Evolutionary conservation across 1,140 invertebrate genomes (phyloP).

Genomic region (Habropoda laboriosa): DNA sequence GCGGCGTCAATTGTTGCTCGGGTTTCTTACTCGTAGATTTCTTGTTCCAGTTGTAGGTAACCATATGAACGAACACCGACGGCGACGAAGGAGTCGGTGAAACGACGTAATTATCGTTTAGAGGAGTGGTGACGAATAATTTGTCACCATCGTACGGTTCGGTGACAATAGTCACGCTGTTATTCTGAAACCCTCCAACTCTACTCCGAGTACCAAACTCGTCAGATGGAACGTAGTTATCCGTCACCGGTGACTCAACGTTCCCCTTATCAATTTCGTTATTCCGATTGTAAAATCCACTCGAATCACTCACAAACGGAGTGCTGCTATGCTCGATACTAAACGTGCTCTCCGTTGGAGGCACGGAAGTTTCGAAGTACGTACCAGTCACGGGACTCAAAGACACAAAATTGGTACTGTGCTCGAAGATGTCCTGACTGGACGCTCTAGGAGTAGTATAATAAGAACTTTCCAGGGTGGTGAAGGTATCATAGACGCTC

Average conservation of each 20-base stretch:
- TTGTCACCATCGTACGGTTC: constrained; percentile 78
- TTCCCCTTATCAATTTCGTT: background rate
- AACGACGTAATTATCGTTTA: constrained; percentile 78
- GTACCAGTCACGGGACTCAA: background rate
- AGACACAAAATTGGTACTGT: constrained; percentile 23
- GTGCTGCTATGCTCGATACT: constrained; percentile 72
- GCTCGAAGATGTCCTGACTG: constrained; percentile 16
- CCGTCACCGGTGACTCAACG: background rate
- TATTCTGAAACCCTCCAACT: constrained; percentile 82
- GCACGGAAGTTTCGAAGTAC: background rate
- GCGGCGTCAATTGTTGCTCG: constrained; percentile 68
- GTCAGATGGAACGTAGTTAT: background rate
- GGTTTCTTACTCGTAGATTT: constrained; percentile 55
- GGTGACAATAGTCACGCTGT: constrained; percentile 66
- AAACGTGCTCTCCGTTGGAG: constrained; percentile 5
- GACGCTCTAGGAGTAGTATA: constrained; percentile 68
- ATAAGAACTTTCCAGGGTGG: constrained; percentile 67
- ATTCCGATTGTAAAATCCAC: background rate
- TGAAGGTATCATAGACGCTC: constrained; percentile 12
- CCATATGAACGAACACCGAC: constrained; percentile 6
- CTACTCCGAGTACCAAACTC: constrained; percentile 70
- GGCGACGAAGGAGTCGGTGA: constrained; percentile 73
- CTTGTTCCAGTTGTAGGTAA: constrained; percentile 10
- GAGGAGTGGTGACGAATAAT: constrained; percentile 71
- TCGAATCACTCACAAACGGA: constrained; percentile 69